phyloP scores from a whole-genome alignment of 2,113 vertebrate genomes.

The Aspidoscelis tigris region DNA sequence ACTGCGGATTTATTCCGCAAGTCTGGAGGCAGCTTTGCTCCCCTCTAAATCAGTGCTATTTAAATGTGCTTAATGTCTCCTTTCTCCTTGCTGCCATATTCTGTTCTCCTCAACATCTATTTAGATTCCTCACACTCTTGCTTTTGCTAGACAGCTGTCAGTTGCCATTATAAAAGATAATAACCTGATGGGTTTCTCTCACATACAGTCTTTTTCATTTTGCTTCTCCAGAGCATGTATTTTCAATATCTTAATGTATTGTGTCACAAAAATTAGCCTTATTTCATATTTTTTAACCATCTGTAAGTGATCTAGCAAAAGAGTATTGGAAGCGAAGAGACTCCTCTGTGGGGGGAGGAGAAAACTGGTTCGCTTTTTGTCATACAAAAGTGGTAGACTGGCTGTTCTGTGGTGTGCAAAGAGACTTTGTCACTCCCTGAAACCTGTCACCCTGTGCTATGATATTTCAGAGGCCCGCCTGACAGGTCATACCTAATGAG shows the following conservation, averaged over 20 bases:
- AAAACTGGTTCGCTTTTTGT: neutral
- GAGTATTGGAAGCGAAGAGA: slow-evolving; percentile 16
- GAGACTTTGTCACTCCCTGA: slow-evolving; percentile 74
- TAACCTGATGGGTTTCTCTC: neutral
- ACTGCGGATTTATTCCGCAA: no score
- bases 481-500: slow-evolving; percentile 74
- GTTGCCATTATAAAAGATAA: fast-evolving
- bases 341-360: slow-evolving; percentile 22
- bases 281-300: slow-evolving; percentile 29
- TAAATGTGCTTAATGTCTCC: neutral
- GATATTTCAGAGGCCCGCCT: slow-evolving; percentile 64
- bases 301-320: slow-evolving; percentile 19
- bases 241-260: slow-evolving; percentile 46
- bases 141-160: neutral
- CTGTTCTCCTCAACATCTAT: neutral
- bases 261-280: slow-evolving; percentile 50
- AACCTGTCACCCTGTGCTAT: slow-evolving; percentile 69
- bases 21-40: neutral
- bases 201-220: neutral
- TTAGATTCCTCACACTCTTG: fast-evolving
- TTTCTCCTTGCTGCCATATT: slow-evolving; percentile 11
- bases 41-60: neutral
- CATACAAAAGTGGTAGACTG: slow-evolving; percentile 65
- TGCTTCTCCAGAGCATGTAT: slow-evolving; percentile 25
- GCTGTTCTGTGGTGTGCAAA: slow-evolving; percentile 77